Evolutionary conservation across 2,797 vertebrate species (phyloP), one percentile per base, ranked within the genome.

Genomic region (Pseudochromis fuscus): DNA sequence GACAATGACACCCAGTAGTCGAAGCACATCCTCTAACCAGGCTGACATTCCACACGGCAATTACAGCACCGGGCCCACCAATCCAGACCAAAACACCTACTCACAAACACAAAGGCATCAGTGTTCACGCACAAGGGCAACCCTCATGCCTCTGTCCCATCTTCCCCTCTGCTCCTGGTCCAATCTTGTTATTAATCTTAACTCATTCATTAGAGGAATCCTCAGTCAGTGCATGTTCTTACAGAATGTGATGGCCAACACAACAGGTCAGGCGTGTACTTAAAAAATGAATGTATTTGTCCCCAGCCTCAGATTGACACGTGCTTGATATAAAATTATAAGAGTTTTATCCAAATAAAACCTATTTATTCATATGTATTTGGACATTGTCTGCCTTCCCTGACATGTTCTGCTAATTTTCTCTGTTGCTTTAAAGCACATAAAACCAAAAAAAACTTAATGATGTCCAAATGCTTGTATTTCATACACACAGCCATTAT

Each of bases 51-150:
- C 93, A 85, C 52, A 68, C 75, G 56, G 85, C 91, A 93, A 95
- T 95, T 94, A 93, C 87, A 84, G 91, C 87, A 89, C 85, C 79
- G 60, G 83, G 85, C 88, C 92, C 87, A 89, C 91, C 91, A 84
- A 91, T 92, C 86, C 87, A 85, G 89, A 88, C 89, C 89, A 79
- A 89, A 92, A 95, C 94, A 94, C 94, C 94, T 94, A 92, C 93
- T 89, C 81, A 27, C 40, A 12, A 58, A 45, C 66, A 95, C 94
- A 95, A 95, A 87, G 85, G 38, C 67, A 61, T 45, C 71, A 88
- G 72, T 95, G 94, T 95, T 90, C 53, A 37, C 62, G 66, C 67
- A 94, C 93, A 94, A 94, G 87, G 86, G 83, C 70, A 90, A 78
- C 81, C 79, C 83, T 94, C 84, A 85, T 87, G 87, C 88, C 73